Percentiles rank a stretch among this genome's conserved stretches.
phyloP scores from a whole-genome alignment of 2,113 vertebrate genomes.

The Delphinapterus leucas region DNA sequence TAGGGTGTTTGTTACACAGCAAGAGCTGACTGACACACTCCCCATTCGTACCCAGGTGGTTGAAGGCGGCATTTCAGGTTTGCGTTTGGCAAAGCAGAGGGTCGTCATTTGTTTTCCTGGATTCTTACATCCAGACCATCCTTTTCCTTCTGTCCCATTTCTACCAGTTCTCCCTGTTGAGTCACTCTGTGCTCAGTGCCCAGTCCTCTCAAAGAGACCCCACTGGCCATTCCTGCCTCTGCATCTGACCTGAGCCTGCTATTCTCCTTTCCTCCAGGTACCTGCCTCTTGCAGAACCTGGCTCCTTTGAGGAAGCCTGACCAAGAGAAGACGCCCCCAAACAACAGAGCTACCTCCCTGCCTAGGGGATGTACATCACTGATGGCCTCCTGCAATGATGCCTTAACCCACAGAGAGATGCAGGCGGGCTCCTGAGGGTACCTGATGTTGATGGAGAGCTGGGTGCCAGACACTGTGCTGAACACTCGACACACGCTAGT shows the following conservation, averaged over 20 bases:
- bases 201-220: neutral
- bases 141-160: neutral
- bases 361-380: accelerated
- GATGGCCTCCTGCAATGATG: accelerated
- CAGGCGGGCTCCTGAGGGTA: neutral
- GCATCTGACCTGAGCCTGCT: neutral
- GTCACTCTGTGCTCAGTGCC: neutral
- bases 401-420: accelerated
- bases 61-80: neutral
- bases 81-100: neutral
- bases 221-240: accelerated
- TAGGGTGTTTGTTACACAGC: accelerated
- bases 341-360: neutral
- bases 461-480: accelerated
- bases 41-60: accelerated
- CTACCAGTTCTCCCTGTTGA: no score
- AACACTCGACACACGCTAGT: accelerated
- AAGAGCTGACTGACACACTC: neutral
- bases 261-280: accelerated
- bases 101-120: neutral
- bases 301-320: neutral
- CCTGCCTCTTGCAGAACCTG: neutral
- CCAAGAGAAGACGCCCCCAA: neutral
- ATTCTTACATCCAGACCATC: neutral
- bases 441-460: neutral